Evolutionary conservation across 2,113 vertebrate species (phyloP), one percentile per base, ranked within the genome.

Genomic region (Gymnarchus niloticus): DNA sequence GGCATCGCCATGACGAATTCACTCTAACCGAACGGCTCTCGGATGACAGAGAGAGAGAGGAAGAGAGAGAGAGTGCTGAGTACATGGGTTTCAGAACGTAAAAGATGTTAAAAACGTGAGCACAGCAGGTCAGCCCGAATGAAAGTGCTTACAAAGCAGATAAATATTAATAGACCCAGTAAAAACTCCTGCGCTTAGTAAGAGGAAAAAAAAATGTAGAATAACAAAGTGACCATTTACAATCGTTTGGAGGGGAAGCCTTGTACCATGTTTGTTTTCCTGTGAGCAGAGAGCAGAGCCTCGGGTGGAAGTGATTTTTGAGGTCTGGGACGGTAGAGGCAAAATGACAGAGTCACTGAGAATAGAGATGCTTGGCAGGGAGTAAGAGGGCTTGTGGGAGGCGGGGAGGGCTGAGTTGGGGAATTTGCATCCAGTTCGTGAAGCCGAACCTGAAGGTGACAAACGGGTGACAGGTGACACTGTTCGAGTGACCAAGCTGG

Each of bases 381-480:
- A 12, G 37, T 33, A 61, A 19, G 41, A 28, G 33, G 37, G 21
- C 6, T 12, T n/a, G 46, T 21, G 78, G 33, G 12, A 23, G 46
- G 7, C 19, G 28, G 69, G 33, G 3, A 12, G 3, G 14, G 14
- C 28, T 23, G 49, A 76, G 49, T 17, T 44, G 23, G 84, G 44
- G 5, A 33, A 37, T 76, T 46, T 10, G 33, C 21, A 14, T 17
- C 7, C 37, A 21, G 2, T 78, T 78, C 41, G 76, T 8, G 48
- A 41, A 23, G 8, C 6, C 4, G 33, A 69, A 49, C 61, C 6
- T 88, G 88, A 89, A 89, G 89, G 90, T 89, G 88, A 91, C 44
- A 86, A 85, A 88, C 83, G 81, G 89, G 89, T 88, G 59, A 76
- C 86, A n/a, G 2, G 83, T 89, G 87, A 76, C 41, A 87, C 81